Conservation (phyloP, 2,888 invertebrate species). For the Drosophila borborema region DNA sequence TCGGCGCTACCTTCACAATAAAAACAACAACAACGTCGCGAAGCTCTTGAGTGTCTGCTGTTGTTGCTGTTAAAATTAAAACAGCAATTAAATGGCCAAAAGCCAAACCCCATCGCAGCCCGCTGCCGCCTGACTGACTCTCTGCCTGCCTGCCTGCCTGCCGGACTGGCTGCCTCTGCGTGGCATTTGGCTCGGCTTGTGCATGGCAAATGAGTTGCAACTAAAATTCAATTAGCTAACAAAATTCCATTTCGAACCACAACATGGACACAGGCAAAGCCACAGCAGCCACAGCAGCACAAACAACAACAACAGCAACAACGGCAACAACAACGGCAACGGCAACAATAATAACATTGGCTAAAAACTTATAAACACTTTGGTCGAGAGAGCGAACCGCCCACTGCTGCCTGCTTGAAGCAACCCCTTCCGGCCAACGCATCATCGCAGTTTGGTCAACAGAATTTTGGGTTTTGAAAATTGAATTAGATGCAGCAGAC, state of each 20-base stretch:
- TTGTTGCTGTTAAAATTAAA: slow-evolving; percentile 68
- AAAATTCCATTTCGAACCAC: slow-evolving; percentile 77
- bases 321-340: slow-evolving; percentile 21
- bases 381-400: slow-evolving; percentile 31
- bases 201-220: slow-evolving; percentile 81
- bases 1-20: slow-evolving; percentile 24
- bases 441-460: slow-evolving; percentile 77
- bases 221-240: slow-evolving; percentile 81
- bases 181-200: slow-evolving; percentile 34
- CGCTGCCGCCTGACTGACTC: slow-evolving; percentile 15
- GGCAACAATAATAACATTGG: slow-evolving; percentile 51
- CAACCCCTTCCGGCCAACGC: slow-evolving; percentile 42
- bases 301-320: slow-evolving; percentile 30
- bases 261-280: slow-evolving; percentile 55
- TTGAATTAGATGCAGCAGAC: slow-evolving; percentile 82
- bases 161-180: neutral
- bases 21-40: slow-evolving; percentile 8
- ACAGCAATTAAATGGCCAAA: slow-evolving; percentile 80
- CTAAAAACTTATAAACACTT: slow-evolving; percentile 78
- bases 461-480: slow-evolving; percentile 79
- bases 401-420: slow-evolving; percentile 17
- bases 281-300: slow-evolving; percentile 43
- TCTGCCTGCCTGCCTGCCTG: neutral
- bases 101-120: slow-evolving; percentile 59
- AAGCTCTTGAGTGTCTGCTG: slow-evolving; percentile 32